phyloP scores from a whole-genome alignment of 2,888 invertebrate genomes.

The Tenthredo livida region DNA sequence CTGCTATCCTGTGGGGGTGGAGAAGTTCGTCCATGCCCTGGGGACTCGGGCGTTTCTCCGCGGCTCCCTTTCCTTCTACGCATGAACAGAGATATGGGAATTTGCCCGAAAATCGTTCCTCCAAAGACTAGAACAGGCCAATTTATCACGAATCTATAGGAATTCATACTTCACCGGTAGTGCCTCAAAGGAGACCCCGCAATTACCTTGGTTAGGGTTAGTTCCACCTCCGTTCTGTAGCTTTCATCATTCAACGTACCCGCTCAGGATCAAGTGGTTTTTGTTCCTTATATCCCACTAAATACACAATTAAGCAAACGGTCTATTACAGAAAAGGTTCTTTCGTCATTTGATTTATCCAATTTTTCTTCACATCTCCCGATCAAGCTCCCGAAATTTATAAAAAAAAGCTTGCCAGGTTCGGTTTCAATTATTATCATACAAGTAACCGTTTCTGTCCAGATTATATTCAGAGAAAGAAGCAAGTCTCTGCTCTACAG shows the following conservation, averaged over 20 bases:
- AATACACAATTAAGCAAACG: conserved; percentile 16
- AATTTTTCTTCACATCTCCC: background rate
- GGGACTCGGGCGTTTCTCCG: conserved; percentile 53
- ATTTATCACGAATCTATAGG: conserved; percentile 45
- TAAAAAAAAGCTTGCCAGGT: background rate
- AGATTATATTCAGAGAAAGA: background rate
- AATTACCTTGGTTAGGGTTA: conserved; percentile 34
- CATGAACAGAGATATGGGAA: conserved; percentile 49
- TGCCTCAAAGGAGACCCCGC: conserved; percentile 8
- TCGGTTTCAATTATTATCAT: background rate
- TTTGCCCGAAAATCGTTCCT: conserved; percentile 49
- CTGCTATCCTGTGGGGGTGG: conserved; percentile 35
- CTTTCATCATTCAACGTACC: background rate
- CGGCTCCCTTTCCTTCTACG: conserved; percentile 42
- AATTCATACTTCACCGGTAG: conserved; percentile 29
- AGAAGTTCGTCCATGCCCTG: conserved; percentile 34
- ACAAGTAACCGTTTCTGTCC: background rate
- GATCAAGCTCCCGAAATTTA: conserved; percentile 1
- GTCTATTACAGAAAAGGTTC: background rate
- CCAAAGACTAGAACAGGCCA: conserved; percentile 41
- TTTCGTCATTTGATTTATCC: background rate
- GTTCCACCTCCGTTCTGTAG: background rate
- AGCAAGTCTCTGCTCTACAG: background rate
- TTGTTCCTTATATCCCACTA: background rate
- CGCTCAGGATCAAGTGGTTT: background rate